Evolutionary conservation across 2,888 invertebrate genomes (phyloP).

Genomic region (Phaedon cochleariae): DNA sequence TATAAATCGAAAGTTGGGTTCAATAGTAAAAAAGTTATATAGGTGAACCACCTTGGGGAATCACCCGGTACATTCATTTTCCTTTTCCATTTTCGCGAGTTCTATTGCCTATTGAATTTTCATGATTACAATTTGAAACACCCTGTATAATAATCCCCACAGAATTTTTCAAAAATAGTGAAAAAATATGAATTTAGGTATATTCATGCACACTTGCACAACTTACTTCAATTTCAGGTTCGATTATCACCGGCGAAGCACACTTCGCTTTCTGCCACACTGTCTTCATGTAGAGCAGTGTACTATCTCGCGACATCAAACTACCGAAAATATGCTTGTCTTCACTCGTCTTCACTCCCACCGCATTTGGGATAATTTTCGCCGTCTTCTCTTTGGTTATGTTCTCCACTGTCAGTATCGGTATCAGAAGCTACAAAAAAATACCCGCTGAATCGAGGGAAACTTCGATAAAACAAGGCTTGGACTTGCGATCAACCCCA

Average conservation of each 20-base stretch:
- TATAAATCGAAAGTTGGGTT: too few relatives aligned
- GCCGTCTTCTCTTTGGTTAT: constrained; percentile 95
- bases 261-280: constrained; percentile 78
- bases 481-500: too few relatives aligned
- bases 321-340: constrained; percentile 91
- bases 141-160: too few relatives aligned
- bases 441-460: not conserved
- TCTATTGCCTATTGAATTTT: too few relatives aligned
- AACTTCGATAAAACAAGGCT: not conserved
- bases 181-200: too few relatives aligned
- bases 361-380: constrained; percentile 92
- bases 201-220: too few relatives aligned
- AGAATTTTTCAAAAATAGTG: too few relatives aligned
- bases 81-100: too few relatives aligned
- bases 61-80: too few relatives aligned
- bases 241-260: constrained; percentile 51
- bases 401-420: constrained; percentile 82
- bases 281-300: constrained; percentile 86
- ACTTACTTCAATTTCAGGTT: constrained; percentile 53
- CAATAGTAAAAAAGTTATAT: too few relatives aligned
- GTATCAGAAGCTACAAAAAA: constrained; percentile 80
- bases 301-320: constrained; percentile 86
- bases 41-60: too few relatives aligned
- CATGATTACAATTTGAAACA: too few relatives aligned
- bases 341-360: constrained; percentile 85